phyloP scores from a whole-genome alignment of 2,888 invertebrate genomes.

The Drosophila helvetica region DNA sequence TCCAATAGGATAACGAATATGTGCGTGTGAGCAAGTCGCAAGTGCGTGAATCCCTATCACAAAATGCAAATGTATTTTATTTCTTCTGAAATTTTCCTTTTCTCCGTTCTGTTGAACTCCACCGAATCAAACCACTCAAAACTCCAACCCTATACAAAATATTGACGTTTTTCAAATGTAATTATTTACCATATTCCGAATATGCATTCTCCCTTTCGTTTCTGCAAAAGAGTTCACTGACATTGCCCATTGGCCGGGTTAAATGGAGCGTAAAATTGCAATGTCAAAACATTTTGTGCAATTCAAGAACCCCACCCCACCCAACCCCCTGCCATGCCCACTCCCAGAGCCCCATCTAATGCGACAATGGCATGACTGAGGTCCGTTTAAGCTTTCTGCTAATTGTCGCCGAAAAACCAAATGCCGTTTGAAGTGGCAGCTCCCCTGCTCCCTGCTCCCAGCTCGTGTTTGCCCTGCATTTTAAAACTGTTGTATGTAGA shows the following conservation, averaged over 20 bases:
- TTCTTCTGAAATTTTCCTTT: too few species aligned
- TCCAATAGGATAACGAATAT: too few species aligned
- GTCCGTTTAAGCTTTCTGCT: slow-evolving; percentile 48
- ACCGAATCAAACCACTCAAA: not conserved
- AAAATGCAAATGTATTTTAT: too few species aligned
- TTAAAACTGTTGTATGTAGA: slow-evolving; percentile 48
- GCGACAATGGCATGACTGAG: slow-evolving; percentile 65
- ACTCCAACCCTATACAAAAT: not conserved
- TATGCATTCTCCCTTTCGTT: slow-evolving; percentile 2
- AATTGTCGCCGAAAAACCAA: slow-evolving; percentile 62
- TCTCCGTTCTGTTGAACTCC: not conserved
- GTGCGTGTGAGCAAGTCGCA: too few species aligned
- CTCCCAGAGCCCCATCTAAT: slow-evolving; percentile 44
- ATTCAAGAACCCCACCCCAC: slow-evolving; percentile 38
- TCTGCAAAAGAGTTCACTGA: slow-evolving; percentile 44
- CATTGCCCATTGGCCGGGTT: slow-evolving; percentile 52
- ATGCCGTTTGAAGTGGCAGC: slow-evolving; percentile 58
- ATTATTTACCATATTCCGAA: not conserved
- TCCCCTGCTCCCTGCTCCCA: too few species aligned
- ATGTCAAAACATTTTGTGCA: slow-evolving; percentile 56
- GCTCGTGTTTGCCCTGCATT: slow-evolving; percentile 14
- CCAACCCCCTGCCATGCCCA: not conserved
- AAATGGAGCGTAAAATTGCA: slow-evolving; percentile 74
- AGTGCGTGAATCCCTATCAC: too few species aligned
- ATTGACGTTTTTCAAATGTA: slow-evolving; percentile 18